Base-by-base conservation (phyloP, 1,140 invertebrate genomes). In the Brachionus plicatilis region DNA sequence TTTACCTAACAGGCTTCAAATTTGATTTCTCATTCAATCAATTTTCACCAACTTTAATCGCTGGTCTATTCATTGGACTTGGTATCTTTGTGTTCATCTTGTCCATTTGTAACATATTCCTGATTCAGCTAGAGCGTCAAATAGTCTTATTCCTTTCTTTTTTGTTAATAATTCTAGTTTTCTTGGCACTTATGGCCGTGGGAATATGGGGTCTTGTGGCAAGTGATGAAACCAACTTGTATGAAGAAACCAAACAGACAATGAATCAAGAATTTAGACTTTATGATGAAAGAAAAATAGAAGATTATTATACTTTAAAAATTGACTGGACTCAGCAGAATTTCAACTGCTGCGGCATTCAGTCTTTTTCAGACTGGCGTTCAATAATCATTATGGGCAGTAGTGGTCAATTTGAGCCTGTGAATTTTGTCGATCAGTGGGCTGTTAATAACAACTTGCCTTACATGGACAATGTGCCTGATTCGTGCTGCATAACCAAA, bases 381-480 rank as follows among this genome's bases (percentile, higher is more conserved):
- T 82, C 79, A 43, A 41, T 65, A 43, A 29, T 50, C 27, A 1
- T 82, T 11, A 7, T 41, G 5, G 50, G 56, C 9, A 43, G 33
- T n/a, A 41, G 2, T 65, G 79, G 79, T 27, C 37, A 82, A 43
- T 27, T 24, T 29, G n/a, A 65, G 24, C 6, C 17, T 2, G 79
- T 82, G 6, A 60, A 82, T 43, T 82, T 29, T 27, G 43, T 82
- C 8, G 65, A 82, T n/a, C 79, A 82, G 43, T 82, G 79, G 79
- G 37, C 53, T 11, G 41, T 60, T 7, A 68, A 82, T 6, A 82
- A 82, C 53, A 60, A 68, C 20, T 37, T 65, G 37, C 79, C 79
- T 12, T 82, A 82, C n/a, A 65, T 37, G 9, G 79, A 82, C 53
- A 82, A 82, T 82, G 79, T 82, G 24, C 79, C 79, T 24, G 79